These are phyloP conservation scores for Sorex araneus DNA, from an alignment of 2,113 vertebrate species.

Conservation along the genomic window DNA sequence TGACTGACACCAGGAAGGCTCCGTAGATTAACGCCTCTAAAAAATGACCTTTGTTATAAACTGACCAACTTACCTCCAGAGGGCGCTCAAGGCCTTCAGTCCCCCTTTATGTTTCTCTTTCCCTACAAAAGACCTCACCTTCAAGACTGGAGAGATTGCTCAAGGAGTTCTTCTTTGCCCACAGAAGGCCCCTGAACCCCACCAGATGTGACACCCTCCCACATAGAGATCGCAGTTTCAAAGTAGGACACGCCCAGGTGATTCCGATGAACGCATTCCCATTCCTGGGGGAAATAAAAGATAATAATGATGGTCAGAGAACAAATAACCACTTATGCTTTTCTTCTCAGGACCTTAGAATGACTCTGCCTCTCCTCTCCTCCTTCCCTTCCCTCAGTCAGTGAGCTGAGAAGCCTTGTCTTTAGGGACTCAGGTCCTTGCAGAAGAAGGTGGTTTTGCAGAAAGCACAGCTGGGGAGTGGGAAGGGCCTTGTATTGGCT, in stretches of 20 bases:
- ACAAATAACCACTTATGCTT: not conserved
- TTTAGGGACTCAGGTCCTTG: not conserved
- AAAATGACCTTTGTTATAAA: not conserved
- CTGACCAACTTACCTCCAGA: conserved; percentile 29
- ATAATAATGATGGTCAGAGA: not conserved
- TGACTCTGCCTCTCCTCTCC: conserved; percentile 22
- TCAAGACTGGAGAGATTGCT: too few relatives aligned
- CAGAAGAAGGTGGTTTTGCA: not conserved
- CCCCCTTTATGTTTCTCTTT: not conserved
- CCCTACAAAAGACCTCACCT: too few relatives aligned
- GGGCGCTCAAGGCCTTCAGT: conserved; percentile 28
- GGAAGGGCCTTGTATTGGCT: not conserved
- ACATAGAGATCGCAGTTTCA: not conserved
- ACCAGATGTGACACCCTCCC: too few relatives aligned
- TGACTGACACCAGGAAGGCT: not conserved
- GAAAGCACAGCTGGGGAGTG: not conserved
- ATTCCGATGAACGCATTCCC: not conserved
- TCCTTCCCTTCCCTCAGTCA: not conserved
- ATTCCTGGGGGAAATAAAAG: not conserved
- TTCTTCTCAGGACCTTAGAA: not conserved
- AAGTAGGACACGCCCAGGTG: not conserved
- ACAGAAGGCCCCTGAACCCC: too few relatives aligned
- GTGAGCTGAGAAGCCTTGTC: not conserved
- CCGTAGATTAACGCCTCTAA: conserved; percentile 20
- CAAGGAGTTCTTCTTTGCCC: too few relatives aligned